A percentile compares a stretch with the other conserved stretches of the same genome.
These are phyloP conservation scores for Pseudoatta argentina DNA, from an alignment of 1,140 invertebrate species.

Conservation along the genomic window DNA sequence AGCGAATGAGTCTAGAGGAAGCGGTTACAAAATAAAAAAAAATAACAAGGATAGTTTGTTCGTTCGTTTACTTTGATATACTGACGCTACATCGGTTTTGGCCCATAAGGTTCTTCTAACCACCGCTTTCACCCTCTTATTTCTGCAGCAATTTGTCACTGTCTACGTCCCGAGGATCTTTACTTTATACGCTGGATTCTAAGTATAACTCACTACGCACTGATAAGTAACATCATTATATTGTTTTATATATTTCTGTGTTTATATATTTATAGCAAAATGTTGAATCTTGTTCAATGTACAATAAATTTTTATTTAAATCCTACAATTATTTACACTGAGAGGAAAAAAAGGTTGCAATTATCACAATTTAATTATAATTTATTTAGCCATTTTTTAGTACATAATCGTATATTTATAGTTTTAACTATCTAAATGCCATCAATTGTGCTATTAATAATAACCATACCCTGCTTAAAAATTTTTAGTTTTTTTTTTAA, in stretches of 20 bases:
- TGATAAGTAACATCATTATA: constrained; percentile 62
- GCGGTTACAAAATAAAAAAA: constrained; percentile 46
- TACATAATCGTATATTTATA: too few species aligned
- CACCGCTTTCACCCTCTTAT: constrained; percentile 65
- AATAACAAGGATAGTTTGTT: constrained; percentile 65
- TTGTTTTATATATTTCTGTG: constrained; percentile 37
- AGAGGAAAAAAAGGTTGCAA: too few species aligned
- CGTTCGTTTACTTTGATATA: constrained; percentile 69
- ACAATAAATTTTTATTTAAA: not conserved
- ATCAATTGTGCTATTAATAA: too few species aligned
- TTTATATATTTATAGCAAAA: not conserved
- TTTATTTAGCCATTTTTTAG: too few species aligned
- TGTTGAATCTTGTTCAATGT: not conserved
- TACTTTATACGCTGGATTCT: constrained; percentile 61
- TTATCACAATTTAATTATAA: too few species aligned
- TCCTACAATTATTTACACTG: not conserved
- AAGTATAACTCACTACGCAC: constrained; percentile 65
- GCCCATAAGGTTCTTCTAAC: constrained; percentile 62
- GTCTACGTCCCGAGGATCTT: constrained; percentile 69
- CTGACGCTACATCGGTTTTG: constrained; percentile 68
- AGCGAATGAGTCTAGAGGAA: constrained; percentile 44
- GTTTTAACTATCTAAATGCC: too few species aligned
- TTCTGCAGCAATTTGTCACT: constrained; percentile 74
- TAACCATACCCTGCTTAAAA: too few species aligned
- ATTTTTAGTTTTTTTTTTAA: too few species aligned